These are phyloP conservation scores for Nycteola revayana DNA, from an alignment of 2,888 invertebrate species.

Conservation along the genomic window DNA sequence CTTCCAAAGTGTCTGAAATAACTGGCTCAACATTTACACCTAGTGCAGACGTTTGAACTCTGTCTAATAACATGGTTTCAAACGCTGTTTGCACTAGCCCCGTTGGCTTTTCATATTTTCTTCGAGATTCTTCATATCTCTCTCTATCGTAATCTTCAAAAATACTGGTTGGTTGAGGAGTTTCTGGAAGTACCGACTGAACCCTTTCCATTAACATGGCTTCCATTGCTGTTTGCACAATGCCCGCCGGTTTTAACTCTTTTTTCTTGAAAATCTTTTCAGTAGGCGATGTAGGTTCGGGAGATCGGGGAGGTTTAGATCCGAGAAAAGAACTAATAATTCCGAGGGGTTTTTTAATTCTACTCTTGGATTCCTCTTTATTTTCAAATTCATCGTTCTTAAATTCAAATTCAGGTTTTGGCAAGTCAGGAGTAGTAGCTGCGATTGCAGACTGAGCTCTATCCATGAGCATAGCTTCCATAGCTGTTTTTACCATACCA, in stretches of 20 bases:
- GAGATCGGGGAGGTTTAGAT: slow-evolving; percentile 19
- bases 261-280: slow-evolving; percentile 25
- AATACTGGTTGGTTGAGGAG: slow-evolving; percentile 39
- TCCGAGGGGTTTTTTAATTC: slow-evolving; percentile 15
- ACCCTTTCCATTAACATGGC: slow-evolving; percentile 79
- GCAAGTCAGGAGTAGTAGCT: slow-evolving; percentile 23
- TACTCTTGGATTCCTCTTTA: slow-evolving; percentile 10
- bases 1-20: slow-evolving; percentile 1
- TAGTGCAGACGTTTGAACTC: slow-evolving; percentile 23
- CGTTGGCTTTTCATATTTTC: slow-evolving; percentile 17
- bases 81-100: slow-evolving; percentile 36
- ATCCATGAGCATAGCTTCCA: slow-evolving; percentile 76
- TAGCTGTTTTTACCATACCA: slow-evolving; percentile 59
- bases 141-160: slow-evolving; percentile 29
- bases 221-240: slow-evolving; percentile 75
- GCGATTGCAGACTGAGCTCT: slow-evolving; percentile 52
- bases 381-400: slow-evolving; percentile 3
- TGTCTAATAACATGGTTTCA: slow-evolving; percentile 33
- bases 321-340: slow-evolving; percentile 26
- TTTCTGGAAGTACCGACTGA: slow-evolving; percentile 55
- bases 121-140: slow-evolving; percentile 11
- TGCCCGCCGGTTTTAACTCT: slow-evolving; percentile 48
- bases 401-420: slow-evolving; percentile 17
- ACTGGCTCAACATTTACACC: slow-evolving; percentile 7
- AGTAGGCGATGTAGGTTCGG: slow-evolving; percentile 16